phyloP scores from a whole-genome alignment of 2,888 invertebrate genomes.

The Chrysina gloriosa region DNA sequence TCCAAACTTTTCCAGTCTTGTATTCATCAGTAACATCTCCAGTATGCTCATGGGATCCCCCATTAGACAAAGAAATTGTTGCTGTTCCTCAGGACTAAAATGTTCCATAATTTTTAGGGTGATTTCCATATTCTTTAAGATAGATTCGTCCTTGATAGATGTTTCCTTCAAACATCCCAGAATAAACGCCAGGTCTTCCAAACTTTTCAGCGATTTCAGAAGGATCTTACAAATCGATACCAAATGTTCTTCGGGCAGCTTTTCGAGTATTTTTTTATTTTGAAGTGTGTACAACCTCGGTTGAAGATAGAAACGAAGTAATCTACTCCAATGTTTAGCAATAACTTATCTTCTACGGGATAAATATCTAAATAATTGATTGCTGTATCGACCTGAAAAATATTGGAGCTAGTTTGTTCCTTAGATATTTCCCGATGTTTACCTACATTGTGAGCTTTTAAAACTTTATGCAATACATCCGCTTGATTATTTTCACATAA shows the following conservation, averaged over 20 bases:
- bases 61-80: slow-evolving; percentile 73
- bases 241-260: slow-evolving; percentile 71
- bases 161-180: slow-evolving; percentile 69
- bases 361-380: slow-evolving; percentile 66
- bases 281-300: slow-evolving; percentile 64
- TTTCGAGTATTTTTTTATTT: slow-evolving; percentile 69
- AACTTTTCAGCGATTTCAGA: slow-evolving; percentile 72
- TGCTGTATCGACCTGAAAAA: slow-evolving; percentile 15
- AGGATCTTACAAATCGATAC: slow-evolving; percentile 73
- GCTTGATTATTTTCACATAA: slow-evolving; percentile 68
- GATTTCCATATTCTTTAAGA: slow-evolving; percentile 73
- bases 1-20: slow-evolving; percentile 76
- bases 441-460: slow-evolving; percentile 56
- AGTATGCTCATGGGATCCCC: slow-evolving; percentile 80
- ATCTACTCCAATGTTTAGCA: slow-evolving; percentile 67
- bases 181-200: slow-evolving; percentile 74
- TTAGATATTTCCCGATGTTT: no score
- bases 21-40: slow-evolving; percentile 90
- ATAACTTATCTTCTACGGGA: slow-evolving; percentile 69
- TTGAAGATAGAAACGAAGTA: slow-evolving; percentile 71
- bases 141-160: slow-evolving; percentile 66
- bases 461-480: slow-evolving; percentile 52
- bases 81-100: slow-evolving; percentile 70
- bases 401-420: not conserved
- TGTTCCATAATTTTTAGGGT: slow-evolving; percentile 77